These are phyloP conservation scores for Enteromius radiatus DNA, from an alignment of 2,797 vertebrate genomes.

Conservation along the genomic window DNA sequence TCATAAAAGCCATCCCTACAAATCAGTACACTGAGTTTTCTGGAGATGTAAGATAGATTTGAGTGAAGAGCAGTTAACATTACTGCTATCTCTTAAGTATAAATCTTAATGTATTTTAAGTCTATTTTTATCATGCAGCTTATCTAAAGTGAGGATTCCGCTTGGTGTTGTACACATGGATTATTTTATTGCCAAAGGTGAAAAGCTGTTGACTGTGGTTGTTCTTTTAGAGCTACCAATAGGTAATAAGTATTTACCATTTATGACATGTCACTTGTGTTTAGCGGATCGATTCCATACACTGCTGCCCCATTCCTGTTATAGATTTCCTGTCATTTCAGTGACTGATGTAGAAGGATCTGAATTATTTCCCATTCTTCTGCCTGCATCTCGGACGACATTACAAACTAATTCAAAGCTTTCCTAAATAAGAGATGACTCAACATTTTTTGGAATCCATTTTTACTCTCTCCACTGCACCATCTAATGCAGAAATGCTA, in stretches of 20 bases:
- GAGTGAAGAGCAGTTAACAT: neutral
- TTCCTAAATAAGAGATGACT: conserved; percentile 65
- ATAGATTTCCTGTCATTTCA: conserved; percentile 76
- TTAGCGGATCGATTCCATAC: conserved; percentile 70
- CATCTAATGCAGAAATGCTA: conserved; percentile 55
- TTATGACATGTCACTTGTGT: conserved; percentile 64
- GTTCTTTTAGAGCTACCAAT: conserved; percentile 68
- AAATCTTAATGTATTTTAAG: neutral
- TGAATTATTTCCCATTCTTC: conserved; percentile 47
- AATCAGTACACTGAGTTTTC: neutral
- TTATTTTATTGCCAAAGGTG: conserved; percentile 44
- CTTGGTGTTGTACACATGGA: conserved; percentile 14
- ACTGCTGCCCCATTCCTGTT: conserved; percentile 63
- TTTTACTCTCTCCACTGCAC: conserved; percentile 48
- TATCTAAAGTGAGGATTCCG: neutral
- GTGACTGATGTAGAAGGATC: conserved; percentile 65
- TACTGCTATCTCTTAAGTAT: neutral
- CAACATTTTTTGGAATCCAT: conserved; percentile 44
- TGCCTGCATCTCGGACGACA: conserved; percentile 44
- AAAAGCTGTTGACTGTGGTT: conserved; percentile 59
- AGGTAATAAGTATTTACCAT: conserved; percentile 75
- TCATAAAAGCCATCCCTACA: neutral
- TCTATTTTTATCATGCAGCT: neutral
- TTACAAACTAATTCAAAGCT: conserved; percentile 53
- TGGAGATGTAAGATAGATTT: neutral